Evolutionary conservation across 2,113 vertebrate species (phyloP).

Genomic region (Echinops telfairi): DNA sequence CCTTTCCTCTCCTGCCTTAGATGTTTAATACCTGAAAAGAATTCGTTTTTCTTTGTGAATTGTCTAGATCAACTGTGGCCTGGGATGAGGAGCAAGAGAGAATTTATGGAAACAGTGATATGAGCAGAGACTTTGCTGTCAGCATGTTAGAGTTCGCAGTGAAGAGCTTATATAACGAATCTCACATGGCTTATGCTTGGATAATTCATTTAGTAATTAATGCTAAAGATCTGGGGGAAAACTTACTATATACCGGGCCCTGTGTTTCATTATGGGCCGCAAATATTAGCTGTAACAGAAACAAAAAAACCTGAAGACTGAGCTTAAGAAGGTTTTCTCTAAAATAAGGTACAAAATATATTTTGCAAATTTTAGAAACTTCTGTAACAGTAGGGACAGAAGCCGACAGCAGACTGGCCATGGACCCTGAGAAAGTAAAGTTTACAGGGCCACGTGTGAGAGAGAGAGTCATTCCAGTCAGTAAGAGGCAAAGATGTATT

Average conservation of each 20-base stretch:
- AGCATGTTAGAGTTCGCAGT: background rate
- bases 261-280: background rate
- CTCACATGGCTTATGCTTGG: background rate
- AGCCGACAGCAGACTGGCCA: background rate
- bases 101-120: constrained; percentile 8
- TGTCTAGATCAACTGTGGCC: constrained; percentile 62
- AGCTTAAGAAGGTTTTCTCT: background rate
- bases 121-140: background rate
- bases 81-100: background rate
- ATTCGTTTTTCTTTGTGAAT: constrained; percentile 77
- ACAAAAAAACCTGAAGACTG: background rate
- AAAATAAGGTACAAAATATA: background rate
- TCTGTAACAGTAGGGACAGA: constrained; percentile 2
- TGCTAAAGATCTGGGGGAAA: background rate
- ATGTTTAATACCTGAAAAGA: constrained; percentile 66
- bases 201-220: background rate
- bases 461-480: background rate
- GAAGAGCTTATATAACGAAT: background rate
- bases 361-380: background rate
- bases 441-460: background rate
- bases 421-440: background rate
- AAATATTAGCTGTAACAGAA: background rate
- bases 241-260: background rate
- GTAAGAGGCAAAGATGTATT: background rate
- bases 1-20: constrained; percentile 54